phyloP scores from a whole-genome alignment of 2,888 invertebrate species.

The Dilophus febrilis region DNA sequence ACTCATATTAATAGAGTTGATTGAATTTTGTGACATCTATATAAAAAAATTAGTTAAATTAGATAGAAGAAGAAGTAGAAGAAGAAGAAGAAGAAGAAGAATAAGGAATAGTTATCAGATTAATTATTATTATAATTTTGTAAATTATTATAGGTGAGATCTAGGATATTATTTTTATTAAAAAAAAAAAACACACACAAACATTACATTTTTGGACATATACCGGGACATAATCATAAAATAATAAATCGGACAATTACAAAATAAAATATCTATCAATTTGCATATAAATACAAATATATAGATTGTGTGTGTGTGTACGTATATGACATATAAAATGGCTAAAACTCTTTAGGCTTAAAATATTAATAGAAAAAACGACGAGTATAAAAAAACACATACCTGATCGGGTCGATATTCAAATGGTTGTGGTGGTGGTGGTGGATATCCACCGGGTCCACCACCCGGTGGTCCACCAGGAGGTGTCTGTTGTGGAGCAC shows the following conservation, averaged over 20 bases:
- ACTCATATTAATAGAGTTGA: slow-evolving; percentile 32
- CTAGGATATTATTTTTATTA: no score
- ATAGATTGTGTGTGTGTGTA: no score
- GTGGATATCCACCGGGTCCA: slow-evolving; percentile 24
- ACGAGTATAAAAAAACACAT: slow-evolving; percentile 8
- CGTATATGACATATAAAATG: no score
- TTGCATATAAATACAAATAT: no score
- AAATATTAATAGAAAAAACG: no score
- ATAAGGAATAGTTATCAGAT: neutral
- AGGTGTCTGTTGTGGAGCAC: slow-evolving; percentile 27
- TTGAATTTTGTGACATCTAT: slow-evolving; percentile 13
- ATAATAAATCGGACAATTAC: no score
- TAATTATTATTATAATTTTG: neutral
- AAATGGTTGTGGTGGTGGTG: slow-evolving; percentile 36
- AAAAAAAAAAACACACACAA: no score
- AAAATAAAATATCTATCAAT: no score
- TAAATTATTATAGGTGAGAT: no score
- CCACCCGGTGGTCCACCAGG: slow-evolving; percentile 31
- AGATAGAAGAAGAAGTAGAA: neutral
- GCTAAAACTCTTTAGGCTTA: no score
- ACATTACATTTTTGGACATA: no score
- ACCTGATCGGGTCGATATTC: slow-evolving; percentile 35
- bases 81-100: slow-evolving; percentile 1
- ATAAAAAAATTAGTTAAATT: slow-evolving; percentile 3
- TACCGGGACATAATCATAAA: no score